Evolutionary conservation across 1,140 invertebrate genomes (phyloP), one percentile per base, ranked within the genome.

Genomic region (Bombus confusus): DNA sequence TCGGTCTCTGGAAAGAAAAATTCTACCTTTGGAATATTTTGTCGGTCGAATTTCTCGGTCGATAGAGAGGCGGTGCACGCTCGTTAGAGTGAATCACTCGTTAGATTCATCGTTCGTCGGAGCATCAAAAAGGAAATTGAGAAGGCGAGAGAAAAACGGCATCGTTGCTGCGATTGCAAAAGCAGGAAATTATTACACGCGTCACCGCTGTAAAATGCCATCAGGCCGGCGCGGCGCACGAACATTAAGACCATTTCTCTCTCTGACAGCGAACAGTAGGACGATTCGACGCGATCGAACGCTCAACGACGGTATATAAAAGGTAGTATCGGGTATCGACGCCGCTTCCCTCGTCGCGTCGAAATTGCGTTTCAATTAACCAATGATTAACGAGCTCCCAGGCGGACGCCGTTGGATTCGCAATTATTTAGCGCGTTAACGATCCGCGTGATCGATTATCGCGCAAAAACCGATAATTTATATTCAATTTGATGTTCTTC

Each of bases 171-270:
- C 4, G 18, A 57, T 83, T 83, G 41, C 81, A 62, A 83, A 83
- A 83, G 81, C 43, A 83, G 81, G 81, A 83, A 83, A 68, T 83
- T 76, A 83, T 83, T 77, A 76, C 74, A n/a, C 59, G 72, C 81
- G 73, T 57, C 81, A 76, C 75, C 72, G 80, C 72, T 47, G 72
- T 41, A 22, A 83, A 83, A 83, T 77, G 62, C 39, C 62, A 83
- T 77, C 81, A 73, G 31, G 31, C 31, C 59, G 59, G 28, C 28
- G 6, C 8, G 12, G 71, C 6, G 62, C 37, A 43, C 39, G 52
- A 41, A 25, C 81, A 68, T 83, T 57, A 68, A 57, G 31, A 68
- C n/a, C 39, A 74, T 64, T 74, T 74, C 71, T 52, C 39, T 62
- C 18, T n/a, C 18, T 37, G 31, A 25, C 22, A 47, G 12, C 15